Conservation (phyloP, 2,797 vertebrate species). For the Galago senegalensis region DNA sequence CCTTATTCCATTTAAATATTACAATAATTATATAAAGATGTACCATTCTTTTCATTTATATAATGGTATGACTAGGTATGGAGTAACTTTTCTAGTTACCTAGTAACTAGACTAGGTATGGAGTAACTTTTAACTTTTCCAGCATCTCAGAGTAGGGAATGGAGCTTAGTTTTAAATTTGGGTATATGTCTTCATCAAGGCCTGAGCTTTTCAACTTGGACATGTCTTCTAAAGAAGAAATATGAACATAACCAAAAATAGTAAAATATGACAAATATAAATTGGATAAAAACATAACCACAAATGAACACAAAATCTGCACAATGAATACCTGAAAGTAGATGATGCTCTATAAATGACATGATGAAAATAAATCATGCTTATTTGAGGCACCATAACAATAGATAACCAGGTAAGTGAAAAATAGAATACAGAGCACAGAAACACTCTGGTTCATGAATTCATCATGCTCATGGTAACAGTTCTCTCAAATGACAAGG, state of each 20-base stretch:
- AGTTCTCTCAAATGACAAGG: constrained; percentile 51
- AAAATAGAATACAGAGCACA: constrained; percentile 63
- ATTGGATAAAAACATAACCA: neutral
- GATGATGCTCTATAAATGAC: constrained; percentile 1
- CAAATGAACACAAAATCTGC: constrained; percentile 1
- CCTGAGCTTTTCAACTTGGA: neutral
- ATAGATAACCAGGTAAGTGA: constrained; percentile 34
- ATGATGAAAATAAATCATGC: constrained; percentile 67
- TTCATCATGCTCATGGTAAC: constrained; percentile 60
- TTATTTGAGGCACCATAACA: constrained; percentile 45
- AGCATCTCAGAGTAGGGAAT: neutral
- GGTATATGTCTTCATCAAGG: neutral
- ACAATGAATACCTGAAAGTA: neutral
- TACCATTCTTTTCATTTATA: neutral
- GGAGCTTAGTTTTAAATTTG: neutral
- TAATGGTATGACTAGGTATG: neutral
- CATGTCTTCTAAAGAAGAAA: neutral
- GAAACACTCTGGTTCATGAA: constrained; percentile 61
- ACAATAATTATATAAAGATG: neutral
- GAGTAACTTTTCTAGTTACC: neutral
- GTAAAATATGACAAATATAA: constrained; percentile 27
- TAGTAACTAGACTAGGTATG: neutral
- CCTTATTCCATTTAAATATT: neutral
- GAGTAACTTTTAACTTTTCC: neutral
- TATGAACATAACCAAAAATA: constrained; percentile 37